phyloP scores from a whole-genome alignment of 1,140 invertebrate genomes.

The Listronotus oregonensis region DNA sequence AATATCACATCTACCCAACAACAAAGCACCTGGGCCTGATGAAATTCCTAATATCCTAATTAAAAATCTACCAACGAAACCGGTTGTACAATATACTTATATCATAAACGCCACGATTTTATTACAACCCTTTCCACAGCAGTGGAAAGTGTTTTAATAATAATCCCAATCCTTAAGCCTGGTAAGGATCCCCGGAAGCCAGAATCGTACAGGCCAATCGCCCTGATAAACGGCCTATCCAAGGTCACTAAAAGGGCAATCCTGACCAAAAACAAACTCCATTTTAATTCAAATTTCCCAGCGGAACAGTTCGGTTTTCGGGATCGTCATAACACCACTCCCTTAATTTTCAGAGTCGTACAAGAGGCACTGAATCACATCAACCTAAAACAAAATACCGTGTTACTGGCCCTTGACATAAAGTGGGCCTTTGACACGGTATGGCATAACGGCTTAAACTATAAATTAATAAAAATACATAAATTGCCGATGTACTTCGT shows the following conservation, averaged over 20 bases:
- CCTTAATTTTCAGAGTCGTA: conserved; percentile 25
- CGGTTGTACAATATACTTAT: conserved; percentile 31
- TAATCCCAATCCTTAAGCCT: conserved; percentile 49
- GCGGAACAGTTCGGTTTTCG: conserved; percentile 48
- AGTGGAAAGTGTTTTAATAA: conserved; percentile 48
- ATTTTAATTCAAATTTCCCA: background rate
- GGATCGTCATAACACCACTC: background rate
- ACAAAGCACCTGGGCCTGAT: conserved; percentile 50
- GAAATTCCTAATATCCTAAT: conserved; percentile 37
- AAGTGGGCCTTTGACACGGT: conserved; percentile 53
- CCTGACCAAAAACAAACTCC: background rate
- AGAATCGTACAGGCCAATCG: conserved; percentile 51
- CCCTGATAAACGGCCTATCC: conserved; percentile 43
- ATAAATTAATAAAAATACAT: conserved; percentile 42
- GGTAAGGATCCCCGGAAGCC: conserved; percentile 43
- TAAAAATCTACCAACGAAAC: conserved; percentile 40
- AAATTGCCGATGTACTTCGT: conserved; percentile 33
- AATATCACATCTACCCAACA: background rate
- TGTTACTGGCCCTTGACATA: conserved; percentile 45
- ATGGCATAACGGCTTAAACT: conserved; percentile 47
- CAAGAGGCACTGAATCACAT: conserved; percentile 10
- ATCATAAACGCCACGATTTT: conserved; percentile 46
- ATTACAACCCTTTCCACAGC: conserved; percentile 41
- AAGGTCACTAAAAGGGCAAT: conserved; percentile 52
- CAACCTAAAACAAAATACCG: conserved; percentile 30